Base-by-base conservation (phyloP, 2,113 vertebrate species). In the Cyphomyrus plagiostoma region DNA sequence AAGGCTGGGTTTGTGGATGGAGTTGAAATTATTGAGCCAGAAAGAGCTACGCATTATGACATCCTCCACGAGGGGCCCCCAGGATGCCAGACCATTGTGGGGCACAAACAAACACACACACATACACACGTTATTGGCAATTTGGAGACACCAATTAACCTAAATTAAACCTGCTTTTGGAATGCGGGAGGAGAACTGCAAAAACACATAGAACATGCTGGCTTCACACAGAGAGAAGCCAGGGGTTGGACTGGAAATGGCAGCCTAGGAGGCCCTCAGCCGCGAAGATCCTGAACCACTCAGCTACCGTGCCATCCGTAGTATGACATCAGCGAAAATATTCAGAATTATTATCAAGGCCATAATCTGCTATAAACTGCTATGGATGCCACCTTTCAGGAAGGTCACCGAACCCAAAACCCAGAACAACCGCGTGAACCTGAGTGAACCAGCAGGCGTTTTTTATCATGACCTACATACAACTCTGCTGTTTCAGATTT, bases 121-220 rank as follows among this genome's bases (percentile, higher is more conserved):
- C 46, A 48, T 35, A 35, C 9, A 46, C 3, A 23, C 15, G 2
- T 3, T 21, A 84, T 0, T 77, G 42, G 62, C 39, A 23, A 77
- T 15, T 77, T 77, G 23, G 30, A 84, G 42, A 23, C 45, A n/a
- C 39, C 42, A 4, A 49, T n/a, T 49, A 23, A 85, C 42, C 82
- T n/a, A 85, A 85, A 85, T 85, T 70, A 70, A 70, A 46, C 82
- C 35, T 85, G 82, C 3, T 49, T 70, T 85, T 85, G 42, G 82
- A 49, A 45, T 26, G 82, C 82, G 10, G 10, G 82, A 48, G 42
- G 46, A 85, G 39, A 85, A 45, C 9, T n/a, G 13, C 8, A 1
- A 84, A 84, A 84, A 26, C 46, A 84, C 21, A n/a, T 19, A 46
- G 4, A 85, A 48, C 82, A 85, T 13, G 42, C 19, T 13, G 21